Evolutionary conservation across 2,888 invertebrate species (phyloP).

Genomic region (Cantharis rufa): DNA sequence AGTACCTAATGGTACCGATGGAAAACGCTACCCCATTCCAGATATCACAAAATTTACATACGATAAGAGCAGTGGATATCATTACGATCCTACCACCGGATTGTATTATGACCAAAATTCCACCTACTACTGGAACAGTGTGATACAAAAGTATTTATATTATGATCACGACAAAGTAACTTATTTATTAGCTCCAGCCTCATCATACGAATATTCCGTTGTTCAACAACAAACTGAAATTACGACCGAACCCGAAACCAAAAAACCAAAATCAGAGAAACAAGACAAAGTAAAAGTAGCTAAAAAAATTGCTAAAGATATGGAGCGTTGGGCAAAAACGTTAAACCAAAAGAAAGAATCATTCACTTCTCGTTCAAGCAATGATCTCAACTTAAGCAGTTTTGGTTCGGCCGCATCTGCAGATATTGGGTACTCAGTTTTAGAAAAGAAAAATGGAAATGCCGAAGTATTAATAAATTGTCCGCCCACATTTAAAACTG

Average conservation of each 20-base stretch:
- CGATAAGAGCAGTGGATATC: conserved; percentile 94
- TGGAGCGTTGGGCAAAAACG: conserved; percentile 96
- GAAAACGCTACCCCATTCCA: conserved; percentile 73
- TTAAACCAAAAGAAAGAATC: conserved; percentile 93
- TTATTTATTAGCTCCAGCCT: conserved; percentile 60
- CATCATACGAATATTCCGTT: conserved; percentile 41
- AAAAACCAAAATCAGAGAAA: conserved; percentile 74
- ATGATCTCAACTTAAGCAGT: conserved; percentile 33
- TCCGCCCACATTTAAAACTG: conserved; percentile 49
- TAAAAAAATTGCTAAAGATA: conserved; percentile 95
- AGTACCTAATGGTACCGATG: conserved; percentile 66
- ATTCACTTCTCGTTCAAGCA: conserved; percentile 47
- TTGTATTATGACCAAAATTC: conserved; percentile 96
- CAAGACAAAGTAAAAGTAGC: conserved; percentile 96
- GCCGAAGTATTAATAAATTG: conserved; percentile 21
- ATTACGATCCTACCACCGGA: conserved; percentile 90
- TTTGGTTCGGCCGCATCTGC: conserved; percentile 73
- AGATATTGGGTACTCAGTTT: conserved; percentile 90
- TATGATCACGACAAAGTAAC: conserved; percentile 83
- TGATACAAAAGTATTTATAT: conserved; percentile 89
- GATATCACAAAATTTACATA: conserved; percentile 91
- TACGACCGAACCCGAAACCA: conserved; percentile 57
- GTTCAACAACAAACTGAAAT: conserved; percentile 42
- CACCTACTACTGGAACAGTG: conserved; percentile 94
- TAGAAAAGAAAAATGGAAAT: conserved; percentile 72